These are phyloP conservation scores for Eupsilia transversa DNA, from an alignment of 2,888 invertebrate genomes.

Conservation along the genomic window DNA sequence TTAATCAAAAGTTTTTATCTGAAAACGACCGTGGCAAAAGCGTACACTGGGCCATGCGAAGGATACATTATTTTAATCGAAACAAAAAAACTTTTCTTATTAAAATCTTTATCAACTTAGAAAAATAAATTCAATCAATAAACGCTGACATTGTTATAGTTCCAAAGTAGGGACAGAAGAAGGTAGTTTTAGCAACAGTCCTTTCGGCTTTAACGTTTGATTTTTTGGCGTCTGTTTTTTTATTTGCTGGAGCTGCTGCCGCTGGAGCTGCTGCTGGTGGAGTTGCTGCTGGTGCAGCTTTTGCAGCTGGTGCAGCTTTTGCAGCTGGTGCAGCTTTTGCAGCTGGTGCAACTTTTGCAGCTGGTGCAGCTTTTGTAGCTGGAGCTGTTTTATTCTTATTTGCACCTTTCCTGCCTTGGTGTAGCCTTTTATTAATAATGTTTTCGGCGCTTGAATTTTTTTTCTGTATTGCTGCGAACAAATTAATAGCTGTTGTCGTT, in stretches of 20 bases:
- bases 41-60: not conserved
- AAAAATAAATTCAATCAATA: slow-evolving; percentile 63
- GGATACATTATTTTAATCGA: not conserved
- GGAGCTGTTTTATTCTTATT: too few relatives aligned
- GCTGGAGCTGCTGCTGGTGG: too few relatives aligned
- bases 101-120: slow-evolving; percentile 21
- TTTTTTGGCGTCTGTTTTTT: not conserved
- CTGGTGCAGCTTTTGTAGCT: not conserved
- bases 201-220: slow-evolving; percentile 17
- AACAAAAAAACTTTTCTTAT: not conserved
- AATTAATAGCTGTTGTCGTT: not conserved
- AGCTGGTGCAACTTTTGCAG: too few relatives aligned
- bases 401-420: not conserved
- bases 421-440: not conserved
- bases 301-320: too few relatives aligned
- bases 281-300: too few relatives aligned
- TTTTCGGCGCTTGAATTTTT: slow-evolving; percentile 19
- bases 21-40: not conserved
- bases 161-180: slow-evolving; percentile 84
- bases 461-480: not conserved
- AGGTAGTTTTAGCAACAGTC: slow-evolving; percentile 73
- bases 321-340: too few relatives aligned
- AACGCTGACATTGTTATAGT: slow-evolving; percentile 77
- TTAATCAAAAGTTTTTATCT: too few relatives aligned
- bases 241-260: too few relatives aligned